Percentiles rank a stretch among this genome's conserved stretches.
phyloP scores from a whole-genome alignment of 1,140 invertebrate genomes.

The Drosophila baimaii region DNA sequence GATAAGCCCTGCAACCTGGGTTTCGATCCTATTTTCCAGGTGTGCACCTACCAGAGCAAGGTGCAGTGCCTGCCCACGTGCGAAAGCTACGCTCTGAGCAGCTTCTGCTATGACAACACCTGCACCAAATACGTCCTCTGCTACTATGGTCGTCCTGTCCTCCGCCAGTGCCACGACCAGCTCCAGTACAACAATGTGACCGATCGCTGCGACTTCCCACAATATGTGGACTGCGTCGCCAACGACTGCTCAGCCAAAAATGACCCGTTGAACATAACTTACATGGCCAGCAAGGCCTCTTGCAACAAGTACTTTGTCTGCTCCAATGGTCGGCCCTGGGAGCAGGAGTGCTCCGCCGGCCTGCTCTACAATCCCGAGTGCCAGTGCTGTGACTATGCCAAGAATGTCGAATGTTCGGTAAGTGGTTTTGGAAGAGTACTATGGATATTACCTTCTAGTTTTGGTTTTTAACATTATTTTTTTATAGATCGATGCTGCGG shows the following conservation, averaged over 20 bases:
- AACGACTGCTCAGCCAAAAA: conserved; percentile 53
- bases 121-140: conserved; percentile 68
- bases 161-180: conserved; percentile 55
- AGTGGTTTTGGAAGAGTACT: too few species aligned
- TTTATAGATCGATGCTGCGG: conserved; percentile 37
- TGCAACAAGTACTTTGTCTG: conserved; percentile 75
- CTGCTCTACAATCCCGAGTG: conserved; percentile 56
- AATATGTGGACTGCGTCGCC: conserved; percentile 69
- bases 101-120: conserved; percentile 69
- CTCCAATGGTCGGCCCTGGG: conserved; percentile 56
- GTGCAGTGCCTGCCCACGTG: conserved; percentile 46
- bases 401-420: conserved; percentile 60
- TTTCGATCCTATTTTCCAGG: conserved; percentile 50
- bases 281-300: conserved; percentile 63
- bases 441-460: neutral
- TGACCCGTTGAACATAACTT: conserved; percentile 61
- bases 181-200: conserved; percentile 64
- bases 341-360: conserved; percentile 60
- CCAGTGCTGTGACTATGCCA: conserved; percentile 62
- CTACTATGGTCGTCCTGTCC: conserved; percentile 52
- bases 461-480: too few species aligned
- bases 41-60: neutral
- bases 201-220: conserved; percentile 67
- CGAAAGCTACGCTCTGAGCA: conserved; percentile 15
- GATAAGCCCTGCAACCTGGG: conserved; percentile 12